Percentiles rank a stretch among this genome's conserved stretches.
Evolutionary conservation across 1,140 invertebrate species (phyloP).

Genomic region (Octopus sinensis): DNA sequence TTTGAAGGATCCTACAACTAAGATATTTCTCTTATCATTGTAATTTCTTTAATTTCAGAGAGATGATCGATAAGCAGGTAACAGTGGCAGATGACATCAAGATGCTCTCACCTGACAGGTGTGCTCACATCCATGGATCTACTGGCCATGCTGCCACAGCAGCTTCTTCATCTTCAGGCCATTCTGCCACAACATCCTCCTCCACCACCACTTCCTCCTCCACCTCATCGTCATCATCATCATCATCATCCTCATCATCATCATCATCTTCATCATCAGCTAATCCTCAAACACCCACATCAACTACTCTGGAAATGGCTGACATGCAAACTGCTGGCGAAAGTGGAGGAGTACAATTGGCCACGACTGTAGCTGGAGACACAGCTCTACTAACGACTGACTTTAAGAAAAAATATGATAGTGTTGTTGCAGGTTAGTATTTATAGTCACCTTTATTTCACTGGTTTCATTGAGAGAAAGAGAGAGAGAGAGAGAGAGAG

Average conservation of each 20-base stretch:
- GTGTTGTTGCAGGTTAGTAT: neutral
- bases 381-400: neutral
- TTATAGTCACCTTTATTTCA: neutral
- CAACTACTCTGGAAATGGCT: constrained; percentile 13
- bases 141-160: neutral
- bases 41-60: constrained; percentile 1
- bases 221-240: neutral
- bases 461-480: too few species aligned
- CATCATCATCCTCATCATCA: constrained; percentile 1
- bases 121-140: neutral
- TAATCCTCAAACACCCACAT: constrained; percentile 6
- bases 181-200: neutral
- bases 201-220: neutral
- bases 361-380: neutral
- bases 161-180: neutral
- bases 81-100: constrained; percentile 1
- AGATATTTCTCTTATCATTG: too few species aligned
- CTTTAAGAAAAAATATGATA: constrained; percentile 3
- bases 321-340: neutral
- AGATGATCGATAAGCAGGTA: constrained; percentile 15
- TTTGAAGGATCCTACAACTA: too few species aligned
- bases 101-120: constrained; percentile 13
- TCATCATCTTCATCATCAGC: neutral
- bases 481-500: too few species aligned
- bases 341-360: constrained; percentile 7